Conservation (phyloP, 1,140 invertebrate species). For the Cyphomyrmex costatus region DNA sequence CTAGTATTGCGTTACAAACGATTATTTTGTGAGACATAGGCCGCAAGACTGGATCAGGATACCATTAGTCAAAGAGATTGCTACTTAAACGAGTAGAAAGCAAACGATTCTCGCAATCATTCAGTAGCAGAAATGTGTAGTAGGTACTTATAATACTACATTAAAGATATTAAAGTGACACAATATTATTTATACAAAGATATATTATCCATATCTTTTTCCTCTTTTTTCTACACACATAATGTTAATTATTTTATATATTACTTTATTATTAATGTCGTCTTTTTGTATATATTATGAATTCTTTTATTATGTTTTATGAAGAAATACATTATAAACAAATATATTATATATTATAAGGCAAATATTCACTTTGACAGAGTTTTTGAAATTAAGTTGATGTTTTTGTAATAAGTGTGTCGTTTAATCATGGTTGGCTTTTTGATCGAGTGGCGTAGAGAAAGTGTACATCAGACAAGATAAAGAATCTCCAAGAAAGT, state of each 20-base stretch:
- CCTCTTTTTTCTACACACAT: not conserved
- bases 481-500: slow-evolving; percentile 63
- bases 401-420: slow-evolving; percentile 1
- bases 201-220: not conserved
- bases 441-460: slow-evolving; percentile 53
- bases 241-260: not conserved
- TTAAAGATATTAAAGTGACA: not conserved
- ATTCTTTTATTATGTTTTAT: not conserved
- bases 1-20: slow-evolving; percentile 23
- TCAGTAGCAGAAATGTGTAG: not conserved
- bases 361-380: not conserved
- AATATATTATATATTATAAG: not conserved
- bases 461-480: slow-evolving; percentile 66
- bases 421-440: slow-evolving; percentile 17
- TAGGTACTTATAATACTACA: slow-evolving; percentile 12
- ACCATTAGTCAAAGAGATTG: slow-evolving; percentile 35
- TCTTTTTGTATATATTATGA: not conserved
- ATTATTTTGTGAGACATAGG: slow-evolving; percentile 1
- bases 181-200: not conserved
- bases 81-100: slow-evolving; percentile 44
- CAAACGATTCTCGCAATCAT: slow-evolving; percentile 23
- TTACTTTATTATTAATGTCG: not conserved
- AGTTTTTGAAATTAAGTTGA: not conserved
- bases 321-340: not conserved
- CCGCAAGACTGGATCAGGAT: slow-evolving; percentile 22